Base-by-base conservation (phyloP, 1,140 invertebrate species). In the Trichoplusia ni region DNA sequence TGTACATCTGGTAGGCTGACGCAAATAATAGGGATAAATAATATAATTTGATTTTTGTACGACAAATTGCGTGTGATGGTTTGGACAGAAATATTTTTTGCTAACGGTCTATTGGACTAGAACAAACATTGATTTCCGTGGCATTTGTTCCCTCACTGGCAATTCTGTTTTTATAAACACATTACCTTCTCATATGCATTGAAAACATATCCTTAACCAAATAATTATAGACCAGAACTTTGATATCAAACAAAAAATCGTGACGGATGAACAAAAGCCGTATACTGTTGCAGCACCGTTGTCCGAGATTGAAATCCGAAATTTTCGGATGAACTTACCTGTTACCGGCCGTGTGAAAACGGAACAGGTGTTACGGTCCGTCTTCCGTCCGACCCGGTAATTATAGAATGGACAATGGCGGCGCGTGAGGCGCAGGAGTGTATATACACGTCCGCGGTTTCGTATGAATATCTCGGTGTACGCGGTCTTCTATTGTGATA, bases 21-120 rank as follows among this genome's bases (percentile, higher is more conserved):
- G 81, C 82, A 83, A 88, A 88, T 84, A 86, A 84, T 81, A 61
- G 76, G 84, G 78, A 81, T 88, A 89, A 86, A 88, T 85, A 88
- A 82, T 85, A 72, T 80, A 88, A 90, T 88, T 90, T 75, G 75
- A 90, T 90, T 88, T 87, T 68, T 67, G 65, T 81, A 71, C 72
- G 79, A 78, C 81, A 86, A 88, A 89, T 86, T 89, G 76, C 73
- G 76, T 72, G 75, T 78, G 72, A 63, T 73, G 64, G 73, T 64
- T 63, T 54, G 46, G 49, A 58, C 44, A 63, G 27, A 65, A 35
- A 60, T 60, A 42, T 44, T 29, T 58, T 47, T 60, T 60, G 38
- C n/a, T 1, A 42, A 53, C 29, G 19, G n/a, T 35, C 25, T 7
- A 25, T 13, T 23, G 56, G 21, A 47, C 4, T 27, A 38, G 51